These are phyloP conservation scores for Lepilemur septentrionalis DNA, from an alignment of 2,797 vertebrate genomes.

Conservation along the genomic window DNA sequence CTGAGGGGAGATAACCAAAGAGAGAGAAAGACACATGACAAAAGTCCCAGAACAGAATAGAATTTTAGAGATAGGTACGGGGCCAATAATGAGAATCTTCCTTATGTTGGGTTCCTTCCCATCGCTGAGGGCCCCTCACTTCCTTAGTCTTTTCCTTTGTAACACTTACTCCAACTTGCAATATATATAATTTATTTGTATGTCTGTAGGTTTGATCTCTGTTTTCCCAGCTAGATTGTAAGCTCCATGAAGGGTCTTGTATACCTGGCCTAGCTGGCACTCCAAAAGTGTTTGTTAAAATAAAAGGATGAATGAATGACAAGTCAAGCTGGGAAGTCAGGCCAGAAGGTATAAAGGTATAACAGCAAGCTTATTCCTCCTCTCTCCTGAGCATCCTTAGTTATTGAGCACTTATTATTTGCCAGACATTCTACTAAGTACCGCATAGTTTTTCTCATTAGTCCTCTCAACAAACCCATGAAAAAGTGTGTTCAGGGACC, in stretches of 20 bases:
- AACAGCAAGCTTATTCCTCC: background rate
- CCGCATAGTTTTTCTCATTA: background rate
- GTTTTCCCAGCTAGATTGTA: background rate
- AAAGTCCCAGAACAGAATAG: background rate
- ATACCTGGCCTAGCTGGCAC: background rate
- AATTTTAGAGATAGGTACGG: background rate
- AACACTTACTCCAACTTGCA: background rate
- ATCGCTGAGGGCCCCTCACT: background rate
- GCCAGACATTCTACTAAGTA: background rate
- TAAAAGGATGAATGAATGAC: background rate
- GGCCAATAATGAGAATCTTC: background rate
- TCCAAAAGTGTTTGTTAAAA: background rate
- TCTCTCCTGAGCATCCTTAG: background rate
- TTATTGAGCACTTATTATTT: background rate
- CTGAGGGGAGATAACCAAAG: background rate
- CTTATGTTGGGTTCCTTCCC: background rate
- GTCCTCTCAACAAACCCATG: background rate
- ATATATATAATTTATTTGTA: background rate
- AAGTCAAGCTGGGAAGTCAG: background rate
- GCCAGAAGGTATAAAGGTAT: accelerated
- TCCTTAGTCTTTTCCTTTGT: background rate
- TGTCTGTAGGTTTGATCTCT: background rate
- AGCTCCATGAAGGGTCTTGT: background rate
- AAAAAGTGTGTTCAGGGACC: background rate
- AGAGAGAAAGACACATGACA: background rate